phyloP scores from a whole-genome alignment of 2,113 vertebrate genomes.

The Syngnathus typhle region DNA sequence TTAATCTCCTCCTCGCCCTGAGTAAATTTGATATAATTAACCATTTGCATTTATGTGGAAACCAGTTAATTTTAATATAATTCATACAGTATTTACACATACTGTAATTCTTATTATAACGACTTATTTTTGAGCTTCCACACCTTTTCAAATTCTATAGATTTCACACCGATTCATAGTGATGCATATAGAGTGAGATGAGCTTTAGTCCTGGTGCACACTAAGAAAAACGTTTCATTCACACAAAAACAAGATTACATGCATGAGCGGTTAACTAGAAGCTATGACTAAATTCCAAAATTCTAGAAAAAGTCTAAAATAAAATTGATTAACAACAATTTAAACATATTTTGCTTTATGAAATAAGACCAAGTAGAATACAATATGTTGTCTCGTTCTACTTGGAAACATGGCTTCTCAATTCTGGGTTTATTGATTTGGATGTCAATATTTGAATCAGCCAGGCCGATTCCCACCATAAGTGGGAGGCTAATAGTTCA shows the following conservation, averaged over 20 bases:
- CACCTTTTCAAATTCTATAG: neutral
- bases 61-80: neutral
- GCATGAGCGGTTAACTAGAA: neutral
- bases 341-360: neutral
- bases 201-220: neutral
- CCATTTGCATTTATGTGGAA: constrained; percentile 5
- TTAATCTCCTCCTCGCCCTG: constrained; percentile 9
- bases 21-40: neutral
- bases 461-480: neutral
- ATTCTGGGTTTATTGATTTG: neutral
- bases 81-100: neutral
- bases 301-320: neutral
- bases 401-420: neutral
- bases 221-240: neutral
- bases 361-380: neutral
- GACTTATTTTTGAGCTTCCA: neutral
- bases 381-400: neutral
- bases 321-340: too few relatives aligned
- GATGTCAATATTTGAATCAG: neutral
- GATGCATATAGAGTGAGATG: neutral
- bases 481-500: neutral
- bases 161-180: neutral
- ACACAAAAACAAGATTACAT: neutral
- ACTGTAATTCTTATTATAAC: neutral
- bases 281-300: neutral